These are phyloP conservation scores for Saxidomus purpurata DNA, from an alignment of 1,140 invertebrate species.

Conservation along the genomic window DNA sequence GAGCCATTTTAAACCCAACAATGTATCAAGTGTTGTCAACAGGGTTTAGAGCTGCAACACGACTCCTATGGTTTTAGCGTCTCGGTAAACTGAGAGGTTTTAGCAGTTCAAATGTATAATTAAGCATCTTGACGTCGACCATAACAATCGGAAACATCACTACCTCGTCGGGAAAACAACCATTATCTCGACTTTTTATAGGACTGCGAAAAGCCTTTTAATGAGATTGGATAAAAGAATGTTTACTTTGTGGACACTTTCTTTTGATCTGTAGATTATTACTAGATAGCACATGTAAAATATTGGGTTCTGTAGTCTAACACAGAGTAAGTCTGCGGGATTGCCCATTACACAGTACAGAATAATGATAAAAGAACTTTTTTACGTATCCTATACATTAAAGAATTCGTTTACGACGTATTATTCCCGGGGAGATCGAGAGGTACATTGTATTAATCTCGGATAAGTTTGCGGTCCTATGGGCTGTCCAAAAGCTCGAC, in stretches of 20 bases:
- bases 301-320: too few relatives aligned
- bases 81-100: background rate
- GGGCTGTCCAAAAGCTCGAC: too few relatives aligned
- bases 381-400: too few relatives aligned
- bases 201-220: background rate
- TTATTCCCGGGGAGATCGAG: too few relatives aligned
- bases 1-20: background rate
- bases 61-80: background rate
- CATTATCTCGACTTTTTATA: slow-evolving; percentile 17
- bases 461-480: too few relatives aligned
- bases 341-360: too few relatives aligned
- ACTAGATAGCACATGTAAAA: too few relatives aligned
- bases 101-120: background rate
- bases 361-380: too few relatives aligned
- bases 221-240: background rate
- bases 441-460: too few relatives aligned
- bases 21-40: background rate
- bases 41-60: background rate
- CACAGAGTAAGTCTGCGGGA: too few relatives aligned
- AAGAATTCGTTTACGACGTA: too few relatives aligned
- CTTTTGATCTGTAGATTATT: slow-evolving; percentile 2
- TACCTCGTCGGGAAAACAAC: background rate
- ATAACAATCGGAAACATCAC: background rate
- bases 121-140: slow-evolving; percentile 11
- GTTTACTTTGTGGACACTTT: background rate